These are phyloP conservation scores for Virgularia gustaviana DNA, from an alignment of 92 coral and sea anemone genomes.

Conservation along the genomic window DNA sequence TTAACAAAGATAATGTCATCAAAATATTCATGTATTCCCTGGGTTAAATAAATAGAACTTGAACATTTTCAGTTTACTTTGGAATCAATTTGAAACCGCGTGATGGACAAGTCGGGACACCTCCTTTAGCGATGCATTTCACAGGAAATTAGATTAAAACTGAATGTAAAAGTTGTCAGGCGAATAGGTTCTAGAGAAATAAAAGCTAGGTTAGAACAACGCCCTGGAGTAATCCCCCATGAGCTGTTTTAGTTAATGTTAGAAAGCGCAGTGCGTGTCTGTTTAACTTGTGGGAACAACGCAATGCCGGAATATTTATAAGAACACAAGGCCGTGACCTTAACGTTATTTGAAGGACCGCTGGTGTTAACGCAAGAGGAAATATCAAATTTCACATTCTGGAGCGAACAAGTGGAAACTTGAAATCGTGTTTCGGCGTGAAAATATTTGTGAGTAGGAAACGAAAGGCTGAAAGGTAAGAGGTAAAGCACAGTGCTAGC, in stretches of 20 bases:
- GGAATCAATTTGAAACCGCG: constrained; percentile 42
- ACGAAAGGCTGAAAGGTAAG: not conserved
- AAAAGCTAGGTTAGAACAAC: too few relatives aligned
- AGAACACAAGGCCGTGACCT: constrained; percentile 31
- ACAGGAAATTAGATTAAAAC: constrained; percentile 43
- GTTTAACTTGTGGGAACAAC: too few relatives aligned
- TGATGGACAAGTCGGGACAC: constrained; percentile 35
- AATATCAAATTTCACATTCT: constrained; percentile 38
- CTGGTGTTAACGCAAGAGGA: constrained; percentile 18
- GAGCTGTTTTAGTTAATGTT: too few relatives aligned
- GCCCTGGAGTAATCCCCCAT: too few relatives aligned
- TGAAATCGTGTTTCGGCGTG: constrained; percentile 40
- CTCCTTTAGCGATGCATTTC: not conserved
- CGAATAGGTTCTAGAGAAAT: too few relatives aligned
- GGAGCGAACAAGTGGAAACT: constrained; percentile 39
- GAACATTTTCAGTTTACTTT: constrained; percentile 37
- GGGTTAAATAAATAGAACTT: constrained; percentile 26
- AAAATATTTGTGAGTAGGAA: not conserved
- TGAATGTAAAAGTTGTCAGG: constrained; percentile 39
- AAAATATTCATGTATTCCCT: constrained; percentile 21
- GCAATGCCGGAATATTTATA: constrained; percentile 10
- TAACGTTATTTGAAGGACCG: constrained; percentile 35
- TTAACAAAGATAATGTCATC: too few relatives aligned
- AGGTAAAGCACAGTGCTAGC: not conserved
- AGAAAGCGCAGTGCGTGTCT: too few relatives aligned